Evolutionary conservation across 2,113 vertebrate genomes (phyloP).

Genomic region (Nyctibius bracteatus): DNA sequence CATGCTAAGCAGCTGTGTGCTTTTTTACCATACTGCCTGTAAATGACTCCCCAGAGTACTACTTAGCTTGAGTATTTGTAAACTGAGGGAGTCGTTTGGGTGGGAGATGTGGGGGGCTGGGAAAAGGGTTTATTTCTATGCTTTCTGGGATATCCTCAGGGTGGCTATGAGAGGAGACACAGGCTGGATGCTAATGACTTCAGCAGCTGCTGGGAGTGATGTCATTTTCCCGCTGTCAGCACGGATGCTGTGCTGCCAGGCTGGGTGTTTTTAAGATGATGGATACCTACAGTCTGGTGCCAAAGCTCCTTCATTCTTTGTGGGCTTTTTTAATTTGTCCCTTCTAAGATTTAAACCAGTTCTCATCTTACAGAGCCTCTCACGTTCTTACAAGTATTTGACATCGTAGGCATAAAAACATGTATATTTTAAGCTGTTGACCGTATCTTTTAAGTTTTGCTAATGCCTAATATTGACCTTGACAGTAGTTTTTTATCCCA

Average conservation of each 20-base stretch:
- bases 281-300: not conserved
- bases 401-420: not conserved
- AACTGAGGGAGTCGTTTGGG: not conserved
- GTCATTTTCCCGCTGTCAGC: not conserved
- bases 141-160: not conserved
- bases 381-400: not conserved
- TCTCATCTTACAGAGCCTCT: not conserved
- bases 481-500: not conserved
- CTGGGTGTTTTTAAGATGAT: not conserved
- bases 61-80: not conserved
- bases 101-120: not conserved
- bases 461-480: not conserved
- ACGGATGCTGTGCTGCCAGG: not conserved
- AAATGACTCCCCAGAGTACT: not conserved
- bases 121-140: not conserved
- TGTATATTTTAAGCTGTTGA: not conserved
- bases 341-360: not conserved
- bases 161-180: not conserved
- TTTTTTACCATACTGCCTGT: not conserved
- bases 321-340: not conserved
- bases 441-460: not conserved
- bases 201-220: constrained; percentile 13
- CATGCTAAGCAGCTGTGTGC: not conserved
- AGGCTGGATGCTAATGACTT: constrained; percentile 6
- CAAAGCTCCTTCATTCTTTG: not conserved